A percentile compares a stretch with the other conserved stretches of the same genome.
These are phyloP conservation scores for Craseonycteris thonglongyai DNA, from an alignment of 2,113 vertebrate genomes.

Conservation along the genomic window DNA sequence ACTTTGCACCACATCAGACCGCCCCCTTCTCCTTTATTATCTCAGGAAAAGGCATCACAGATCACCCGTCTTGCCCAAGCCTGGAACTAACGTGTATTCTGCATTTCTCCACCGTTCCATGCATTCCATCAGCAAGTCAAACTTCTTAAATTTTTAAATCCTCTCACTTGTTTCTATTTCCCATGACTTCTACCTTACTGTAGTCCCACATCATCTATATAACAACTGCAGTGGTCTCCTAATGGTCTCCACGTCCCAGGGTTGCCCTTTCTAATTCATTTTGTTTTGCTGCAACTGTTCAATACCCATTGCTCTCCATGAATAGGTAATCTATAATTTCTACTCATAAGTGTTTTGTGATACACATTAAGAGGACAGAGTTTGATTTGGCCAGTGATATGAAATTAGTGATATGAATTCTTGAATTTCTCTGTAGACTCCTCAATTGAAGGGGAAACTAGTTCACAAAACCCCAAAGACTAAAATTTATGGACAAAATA, in stretches of 20 bases:
- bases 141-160: not conserved
- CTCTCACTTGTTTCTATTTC: not conserved
- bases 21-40: not conserved
- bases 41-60: not conserved
- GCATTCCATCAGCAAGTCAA: not conserved
- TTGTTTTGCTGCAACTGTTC: not conserved
- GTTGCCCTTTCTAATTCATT: not conserved
- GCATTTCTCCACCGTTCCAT: not conserved
- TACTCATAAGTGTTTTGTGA: not conserved
- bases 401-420: not conserved
- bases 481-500: not conserved
- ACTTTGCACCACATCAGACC: not conserved
- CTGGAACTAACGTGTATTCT: not conserved
- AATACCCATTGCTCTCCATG: not conserved
- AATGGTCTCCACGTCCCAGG: not conserved
- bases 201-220: not conserved
- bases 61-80: not conserved
- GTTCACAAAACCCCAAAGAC: not conserved
- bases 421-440: not conserved
- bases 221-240: not conserved
- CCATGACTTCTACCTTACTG: not conserved
- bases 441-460: not conserved
- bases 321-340: not conserved
- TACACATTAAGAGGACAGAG: not conserved
- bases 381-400: conserved; percentile 14